A percentile compares a stretch with the other conserved stretches of the same genome.
Evolutionary conservation across 2,888 invertebrate genomes (phyloP).

Genomic region (Fabriciana adippe): DNA sequence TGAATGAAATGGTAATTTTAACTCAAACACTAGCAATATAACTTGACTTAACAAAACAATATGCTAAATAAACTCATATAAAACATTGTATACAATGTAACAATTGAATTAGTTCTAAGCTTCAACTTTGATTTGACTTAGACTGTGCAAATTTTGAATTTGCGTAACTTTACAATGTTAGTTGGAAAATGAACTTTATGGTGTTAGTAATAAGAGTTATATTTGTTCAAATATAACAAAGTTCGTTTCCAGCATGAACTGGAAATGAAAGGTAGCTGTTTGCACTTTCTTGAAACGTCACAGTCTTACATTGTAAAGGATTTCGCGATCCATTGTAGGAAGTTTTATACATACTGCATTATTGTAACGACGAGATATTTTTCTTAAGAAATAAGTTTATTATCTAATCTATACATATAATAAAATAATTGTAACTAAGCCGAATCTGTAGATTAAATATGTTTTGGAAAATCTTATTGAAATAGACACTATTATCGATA

Average conservation of each 20-base stretch:
- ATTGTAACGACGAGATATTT: too few species aligned
- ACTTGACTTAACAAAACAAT: conserved; percentile 25
- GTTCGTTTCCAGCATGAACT: conserved; percentile 11
- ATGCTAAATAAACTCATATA: conserved; percentile 29
- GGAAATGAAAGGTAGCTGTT: conserved; percentile 32
- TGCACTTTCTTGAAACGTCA: conserved; percentile 32
- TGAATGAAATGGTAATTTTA: not conserved
- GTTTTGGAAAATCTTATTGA: too few species aligned
- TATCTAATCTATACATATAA: too few species aligned
- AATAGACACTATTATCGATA: too few species aligned
- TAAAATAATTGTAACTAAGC: too few species aligned
- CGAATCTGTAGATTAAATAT: too few species aligned
- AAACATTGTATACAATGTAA: conserved; percentile 33
- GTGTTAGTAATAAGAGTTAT: not conserved
- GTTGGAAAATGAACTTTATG: conserved; percentile 3
- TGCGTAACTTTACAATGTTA: not conserved
- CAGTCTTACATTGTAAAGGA: conserved; percentile 27
- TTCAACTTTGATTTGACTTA: conserved; percentile 36
- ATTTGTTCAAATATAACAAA: conserved; percentile 21
- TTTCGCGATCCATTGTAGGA: conserved; percentile 6
- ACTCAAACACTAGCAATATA: conserved; percentile 11
- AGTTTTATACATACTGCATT: not conserved
- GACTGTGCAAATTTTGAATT: conserved; percentile 27
- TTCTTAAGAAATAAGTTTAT: too few species aligned
- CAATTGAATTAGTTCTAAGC: conserved; percentile 34